Evolutionary conservation across 2,113 vertebrate genomes (phyloP).

Genomic region (Merops nubicus): DNA sequence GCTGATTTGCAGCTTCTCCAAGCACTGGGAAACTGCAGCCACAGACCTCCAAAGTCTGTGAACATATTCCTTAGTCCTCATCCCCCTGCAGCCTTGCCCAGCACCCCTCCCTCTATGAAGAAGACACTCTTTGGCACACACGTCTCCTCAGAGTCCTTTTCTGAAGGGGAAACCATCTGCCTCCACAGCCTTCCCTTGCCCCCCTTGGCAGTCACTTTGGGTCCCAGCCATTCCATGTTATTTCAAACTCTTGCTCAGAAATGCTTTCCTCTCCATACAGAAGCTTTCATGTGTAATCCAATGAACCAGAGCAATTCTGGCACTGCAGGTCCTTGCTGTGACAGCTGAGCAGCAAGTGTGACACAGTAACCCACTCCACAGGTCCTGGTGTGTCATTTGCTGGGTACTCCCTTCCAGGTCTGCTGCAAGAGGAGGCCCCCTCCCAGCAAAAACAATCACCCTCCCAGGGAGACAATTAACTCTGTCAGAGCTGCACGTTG

Average conservation of each 20-base stretch:
- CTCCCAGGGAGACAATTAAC: background rate
- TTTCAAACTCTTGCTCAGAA: constrained; percentile 68
- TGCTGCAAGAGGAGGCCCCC: background rate
- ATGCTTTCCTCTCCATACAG: constrained; percentile 55
- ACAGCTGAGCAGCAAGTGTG: constrained; percentile 72
- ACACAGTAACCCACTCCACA: constrained; percentile 25
- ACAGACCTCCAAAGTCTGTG: background rate
- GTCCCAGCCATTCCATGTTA: constrained; percentile 48
- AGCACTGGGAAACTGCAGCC: background rate
- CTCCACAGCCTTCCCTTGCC: background rate
- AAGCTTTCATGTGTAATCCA: constrained; percentile 73
- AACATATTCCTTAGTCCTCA: background rate
- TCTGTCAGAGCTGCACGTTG: background rate
- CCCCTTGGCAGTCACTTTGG: constrained; percentile 20
- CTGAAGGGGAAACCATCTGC: constrained; percentile 11
- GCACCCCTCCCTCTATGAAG: background rate
- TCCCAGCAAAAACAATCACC: background rate
- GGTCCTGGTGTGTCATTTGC: background rate
- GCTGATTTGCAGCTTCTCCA: background rate
- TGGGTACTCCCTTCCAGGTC: background rate
- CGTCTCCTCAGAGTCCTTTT: background rate
- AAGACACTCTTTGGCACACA: background rate
- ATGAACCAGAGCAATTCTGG: constrained; percentile 46
- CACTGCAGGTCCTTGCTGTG: background rate
- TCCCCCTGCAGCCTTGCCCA: background rate